Conservation (phyloP, 23 tunicate genomes). For the Ciona savignyi region DNA sequence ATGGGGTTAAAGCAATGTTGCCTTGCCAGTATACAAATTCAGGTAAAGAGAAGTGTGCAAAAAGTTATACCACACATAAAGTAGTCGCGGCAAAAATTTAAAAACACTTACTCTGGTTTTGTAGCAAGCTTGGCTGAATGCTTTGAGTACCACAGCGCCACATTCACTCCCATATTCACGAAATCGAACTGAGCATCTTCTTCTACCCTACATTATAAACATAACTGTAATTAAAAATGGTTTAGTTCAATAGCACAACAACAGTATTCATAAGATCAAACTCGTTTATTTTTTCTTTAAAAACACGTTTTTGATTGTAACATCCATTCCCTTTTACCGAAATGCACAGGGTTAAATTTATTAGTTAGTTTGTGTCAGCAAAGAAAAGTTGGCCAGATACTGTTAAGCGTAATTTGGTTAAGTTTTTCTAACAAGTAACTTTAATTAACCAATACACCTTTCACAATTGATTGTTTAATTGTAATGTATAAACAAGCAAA, state of each 20-base stretch:
- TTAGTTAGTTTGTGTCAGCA: too few species aligned
- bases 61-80: not conserved
- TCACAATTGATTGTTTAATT: not conserved
- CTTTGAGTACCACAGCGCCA: conserved; percentile 90
- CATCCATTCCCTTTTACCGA: too few species aligned
- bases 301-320: too few species aligned
- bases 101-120: conserved; percentile 47
- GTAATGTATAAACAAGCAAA: not conserved
- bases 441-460: too few species aligned
- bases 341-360: too few species aligned
- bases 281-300: not conserved
- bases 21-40: not conserved
- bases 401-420: too few species aligned
- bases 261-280: not conserved
- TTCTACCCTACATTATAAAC: conserved; percentile 26
- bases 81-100: not conserved
- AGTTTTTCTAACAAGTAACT: too few species aligned
- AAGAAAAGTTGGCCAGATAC: too few species aligned
- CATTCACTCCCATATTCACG: conserved; percentile 73
- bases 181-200: conserved; percentile 85
- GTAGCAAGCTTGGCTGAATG: conserved; percentile 81
- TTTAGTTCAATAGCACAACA: not conserved
- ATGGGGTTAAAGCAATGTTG: not conserved
- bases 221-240: not conserved
- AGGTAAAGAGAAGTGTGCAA: not conserved